These are phyloP conservation scores for Caenorhabditis sulstoni DNA, from an alignment of 2,888 invertebrate species.

Conservation along the genomic window DNA sequence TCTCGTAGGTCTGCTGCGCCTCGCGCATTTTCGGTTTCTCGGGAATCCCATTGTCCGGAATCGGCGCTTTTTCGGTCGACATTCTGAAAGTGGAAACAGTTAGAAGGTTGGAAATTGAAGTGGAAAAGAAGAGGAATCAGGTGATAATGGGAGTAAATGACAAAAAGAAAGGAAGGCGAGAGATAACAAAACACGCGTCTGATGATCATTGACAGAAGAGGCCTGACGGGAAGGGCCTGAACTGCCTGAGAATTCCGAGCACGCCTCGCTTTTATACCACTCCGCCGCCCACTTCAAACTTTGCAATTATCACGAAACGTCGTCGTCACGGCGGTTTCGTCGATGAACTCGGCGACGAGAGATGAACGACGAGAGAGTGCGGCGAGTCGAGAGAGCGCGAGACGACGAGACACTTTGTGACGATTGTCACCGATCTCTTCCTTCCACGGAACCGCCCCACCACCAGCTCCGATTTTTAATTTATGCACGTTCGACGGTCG, in stretches of 20 bases:
- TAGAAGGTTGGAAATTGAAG: no score
- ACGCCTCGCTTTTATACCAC: no score
- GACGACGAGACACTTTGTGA: conserved; percentile 29
- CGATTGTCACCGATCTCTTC: conserved; percentile 12
- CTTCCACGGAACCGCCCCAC: conserved; percentile 31
- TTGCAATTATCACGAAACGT: conserved; percentile 21
- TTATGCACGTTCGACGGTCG: conserved; percentile 46
- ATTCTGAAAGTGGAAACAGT: no score
- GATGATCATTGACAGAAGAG: no score
- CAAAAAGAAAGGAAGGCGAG: no score
- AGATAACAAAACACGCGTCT: no score
- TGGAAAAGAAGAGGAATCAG: no score
- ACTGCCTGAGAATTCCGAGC: no score
- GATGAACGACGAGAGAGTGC: conserved; percentile 8
- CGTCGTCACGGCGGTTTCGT: conserved; percentile 1
- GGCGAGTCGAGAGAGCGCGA: neutral
- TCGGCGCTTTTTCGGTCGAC: conserved; percentile 1
- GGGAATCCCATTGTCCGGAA: no score
- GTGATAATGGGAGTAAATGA: no score
- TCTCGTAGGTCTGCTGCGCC: conserved; percentile 47
- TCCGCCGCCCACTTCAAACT: no score
- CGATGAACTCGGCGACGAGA: conserved; percentile 34
- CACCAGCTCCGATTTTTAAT: conserved; percentile 22
- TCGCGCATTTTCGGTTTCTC: conserved; percentile 17
- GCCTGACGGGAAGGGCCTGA: no score